Base-by-base conservation (phyloP, 1,140 invertebrate species). In the Oncopeltus fasciatus region DNA sequence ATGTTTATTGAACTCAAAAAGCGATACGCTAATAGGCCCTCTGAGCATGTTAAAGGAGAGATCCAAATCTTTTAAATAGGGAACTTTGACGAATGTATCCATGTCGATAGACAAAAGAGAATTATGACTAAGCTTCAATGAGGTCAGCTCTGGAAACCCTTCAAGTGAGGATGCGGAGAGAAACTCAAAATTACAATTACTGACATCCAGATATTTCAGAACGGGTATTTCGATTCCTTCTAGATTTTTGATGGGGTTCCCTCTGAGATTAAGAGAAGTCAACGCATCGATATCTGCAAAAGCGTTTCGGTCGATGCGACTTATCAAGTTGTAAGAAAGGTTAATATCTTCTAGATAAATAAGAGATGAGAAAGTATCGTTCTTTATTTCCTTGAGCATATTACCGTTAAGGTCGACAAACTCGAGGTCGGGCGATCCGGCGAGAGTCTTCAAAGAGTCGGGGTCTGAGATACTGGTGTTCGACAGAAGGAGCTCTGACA, bases 401-500 rank as follows among this genome's bases (percentile, higher is more conserved):
- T 87, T 87, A 18, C 78, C 76, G 9, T 78, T 78, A 43, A 87
- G 69, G 66, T 81, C 83, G 16, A 87, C 76, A 65, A 80, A 85
- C 58, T 79, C 75, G 1, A 86, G 72, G 53, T 77, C 78, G 3
- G 75, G 71, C 74, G 85, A 79, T 63, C 81, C 76, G 4, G 74
- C 72, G 63, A 86, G 83, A 1, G 81, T 79, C 18, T 77, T 75
- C 29, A 75, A 77, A 1, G 78, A 76, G 1, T 49, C 47, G 11
- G 24, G 9, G 1, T 16, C 18, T 21, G n/a, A 20, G 27, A 86
- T 70, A 62, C 77, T 76, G 53, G 84, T 85, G 47, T 79, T 77
- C 9, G 84, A 83, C 49, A 85, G 73, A 62, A 81, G 80, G 27
- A 87, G 72, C 69, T 87, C 83, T 62, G 80, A 80, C 20, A 86